Evolutionary conservation across 1,140 invertebrate genomes (phyloP), one percentile per base, ranked within the genome.

Genomic region (Caerostris darwini): DNA sequence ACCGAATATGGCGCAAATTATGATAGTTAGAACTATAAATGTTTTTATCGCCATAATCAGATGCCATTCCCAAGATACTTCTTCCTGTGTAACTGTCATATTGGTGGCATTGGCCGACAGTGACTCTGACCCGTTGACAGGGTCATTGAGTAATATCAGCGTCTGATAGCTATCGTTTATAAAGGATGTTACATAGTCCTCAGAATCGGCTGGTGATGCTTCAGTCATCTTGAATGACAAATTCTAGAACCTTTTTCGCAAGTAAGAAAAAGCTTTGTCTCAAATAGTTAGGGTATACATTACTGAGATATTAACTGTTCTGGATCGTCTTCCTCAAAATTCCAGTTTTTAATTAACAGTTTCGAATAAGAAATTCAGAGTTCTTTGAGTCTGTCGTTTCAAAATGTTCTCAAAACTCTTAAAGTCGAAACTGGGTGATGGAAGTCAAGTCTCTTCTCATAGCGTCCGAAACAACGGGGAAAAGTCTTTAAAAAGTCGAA

Each of bases 1-100:
- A 85, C 98, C 98, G 58, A 99, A 96, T 5, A 99, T 97, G 0
- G 98, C 98, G 86, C 97, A 97, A 56, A 98, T 95, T 95, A 99
- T 93, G 58, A 95, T 95, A 69, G 69, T 82, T 17, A 58, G 77
- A n/a, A 94, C 83, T 17, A 87, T 71, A 8, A 91, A 54, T 14
- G 93, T 71, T 19, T 95, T 95, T 8, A 95, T 82, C 5, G 82
- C 94, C 50, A 92, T 14, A 50, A 53, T 93, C 50, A 94, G 6
- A 14, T 86, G 89, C 0, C 81, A 85, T 17, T 94, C 94, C 94
- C 94, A 94, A 61, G 56, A 58, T 14, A 12, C 82, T 12, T 7
- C n/a, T 57, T 94, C 87, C 19, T 34, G 58, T 59, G 17, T 7
- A 8, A 54, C 54, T 19, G 92, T 93, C 10, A 92, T 67, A 81